Evolutionary conservation across 1,140 invertebrate species (phyloP).

Genomic region (Cherax quadricarinatus): DNA sequence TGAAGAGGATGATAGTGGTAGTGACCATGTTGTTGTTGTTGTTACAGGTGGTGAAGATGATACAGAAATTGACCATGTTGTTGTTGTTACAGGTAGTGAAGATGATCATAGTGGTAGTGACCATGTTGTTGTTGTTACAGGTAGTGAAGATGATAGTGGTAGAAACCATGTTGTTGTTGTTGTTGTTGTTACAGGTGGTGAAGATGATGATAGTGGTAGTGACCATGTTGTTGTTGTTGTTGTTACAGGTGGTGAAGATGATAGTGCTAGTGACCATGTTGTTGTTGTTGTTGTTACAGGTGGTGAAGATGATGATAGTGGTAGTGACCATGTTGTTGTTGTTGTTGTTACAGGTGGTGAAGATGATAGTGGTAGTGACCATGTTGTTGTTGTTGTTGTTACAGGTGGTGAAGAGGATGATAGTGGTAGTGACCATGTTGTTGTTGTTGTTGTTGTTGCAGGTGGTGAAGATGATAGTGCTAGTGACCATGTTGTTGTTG

Average conservation of each 20-base stretch:
- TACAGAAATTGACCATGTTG: no score
- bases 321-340: slow-evolving; percentile 87
- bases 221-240: slow-evolving; percentile 84
- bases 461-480: slow-evolving; percentile 90
- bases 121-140: slow-evolving; percentile 80
- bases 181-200: slow-evolving; percentile 82
- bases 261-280: slow-evolving; percentile 87
- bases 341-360: slow-evolving; percentile 83
- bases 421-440: no score
- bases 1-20: slow-evolving; percentile 90
- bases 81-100: slow-evolving; percentile 84
- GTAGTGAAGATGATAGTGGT: no score
- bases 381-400: slow-evolving; percentile 77
- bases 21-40: slow-evolving; percentile 92
- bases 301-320: slow-evolving; percentile 90
- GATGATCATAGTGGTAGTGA: slow-evolving; percentile 90
- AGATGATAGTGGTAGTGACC: slow-evolving; percentile 88
- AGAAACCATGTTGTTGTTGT: no score
- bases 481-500: slow-evolving; percentile 90
- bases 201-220: slow-evolving; percentile 91
- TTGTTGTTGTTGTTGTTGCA: slow-evolving; percentile 75
- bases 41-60: no score
- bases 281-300: slow-evolving; percentile 79
- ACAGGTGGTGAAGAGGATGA: no score
- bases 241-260: slow-evolving; percentile 87